A percentile compares a stretch with the other conserved stretches of the same genome.
Evolutionary conservation across 2,797 vertebrate genomes (phyloP).

Genomic region (Thamnophis elegans): DNA sequence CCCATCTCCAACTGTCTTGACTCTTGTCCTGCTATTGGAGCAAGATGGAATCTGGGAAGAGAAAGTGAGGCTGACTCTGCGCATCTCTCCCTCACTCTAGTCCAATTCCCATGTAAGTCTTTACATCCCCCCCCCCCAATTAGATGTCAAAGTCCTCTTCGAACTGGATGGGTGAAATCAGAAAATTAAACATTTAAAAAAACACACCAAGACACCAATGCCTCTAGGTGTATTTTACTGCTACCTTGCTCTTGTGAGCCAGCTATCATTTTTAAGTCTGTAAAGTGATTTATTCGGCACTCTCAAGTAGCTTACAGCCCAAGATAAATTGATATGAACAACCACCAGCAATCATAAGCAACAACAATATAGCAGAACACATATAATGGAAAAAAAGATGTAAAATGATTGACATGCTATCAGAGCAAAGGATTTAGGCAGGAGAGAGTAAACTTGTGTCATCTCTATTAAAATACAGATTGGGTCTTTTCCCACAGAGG

Average conservation of each 20-base stretch:
- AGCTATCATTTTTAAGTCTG: neutral
- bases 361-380: neutral
- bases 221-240: neutral
- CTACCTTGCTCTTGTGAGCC: slow-evolving; percentile 19
- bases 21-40: no score
- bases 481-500: neutral
- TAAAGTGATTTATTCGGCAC: neutral
- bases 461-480: neutral
- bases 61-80: no score
- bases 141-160: no score
- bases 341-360: neutral
- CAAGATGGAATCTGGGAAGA: no score
- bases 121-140: no score
- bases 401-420: no score
- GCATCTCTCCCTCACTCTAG: no score
- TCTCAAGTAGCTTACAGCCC: neutral
- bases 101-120: no score
- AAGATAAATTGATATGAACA: neutral
- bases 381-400: neutral
- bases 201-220: slow-evolving; percentile 22
- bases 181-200: slow-evolving; percentile 13
- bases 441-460: neutral
- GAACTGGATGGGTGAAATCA: no score
- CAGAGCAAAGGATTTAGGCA: neutral
- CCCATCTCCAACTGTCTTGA: no score